phyloP scores from a whole-genome alignment of 2,113 vertebrate species.

The Pantherophis guttatus region DNA sequence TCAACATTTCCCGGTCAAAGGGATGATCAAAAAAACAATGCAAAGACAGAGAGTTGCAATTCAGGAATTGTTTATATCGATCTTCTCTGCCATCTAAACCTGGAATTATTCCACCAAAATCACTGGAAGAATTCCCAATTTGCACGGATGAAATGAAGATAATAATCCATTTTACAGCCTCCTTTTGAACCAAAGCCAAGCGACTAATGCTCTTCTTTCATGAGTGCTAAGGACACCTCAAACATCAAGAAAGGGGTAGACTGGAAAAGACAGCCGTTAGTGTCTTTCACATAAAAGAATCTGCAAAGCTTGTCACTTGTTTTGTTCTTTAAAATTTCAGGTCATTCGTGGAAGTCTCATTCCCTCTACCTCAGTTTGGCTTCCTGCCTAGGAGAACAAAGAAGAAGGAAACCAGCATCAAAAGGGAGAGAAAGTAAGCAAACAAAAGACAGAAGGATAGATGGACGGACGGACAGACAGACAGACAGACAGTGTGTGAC shows the following conservation, averaged over 20 bases:
- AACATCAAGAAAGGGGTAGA: neutral
- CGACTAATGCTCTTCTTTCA: slow-evolving; percentile 11
- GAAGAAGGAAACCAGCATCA: slow-evolving; percentile 37
- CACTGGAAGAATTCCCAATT: neutral
- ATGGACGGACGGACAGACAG: slow-evolving; percentile 49
- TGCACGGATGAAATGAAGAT: neutral
- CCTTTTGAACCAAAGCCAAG: neutral
- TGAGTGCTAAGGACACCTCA: slow-evolving; percentile 28
- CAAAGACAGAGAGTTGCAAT: rapidly evolving
- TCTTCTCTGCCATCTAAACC: neutral
- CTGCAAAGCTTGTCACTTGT: slow-evolving; percentile 8
- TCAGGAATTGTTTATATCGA: slow-evolving; percentile 12
- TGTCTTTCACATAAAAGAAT: neutral
- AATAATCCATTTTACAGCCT: slow-evolving; percentile 21
- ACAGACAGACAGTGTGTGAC: slow-evolving; percentile 46
- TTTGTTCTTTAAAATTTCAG: neutral
- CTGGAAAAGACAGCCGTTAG: neutral
- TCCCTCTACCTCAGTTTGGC: slow-evolving; percentile 43
- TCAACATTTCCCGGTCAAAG: neutral
- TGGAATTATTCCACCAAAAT: slow-evolving; percentile 5
- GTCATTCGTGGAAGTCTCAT: slow-evolving; percentile 13
- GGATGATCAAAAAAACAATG: neutral
- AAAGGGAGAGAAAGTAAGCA: slow-evolving; percentile 17
- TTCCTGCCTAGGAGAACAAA: slow-evolving; percentile 41
- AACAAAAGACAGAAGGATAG: slow-evolving; percentile 42